Conservation (phyloP, 2,797 vertebrate genomes). For the Eulemur rubriventer region DNA sequence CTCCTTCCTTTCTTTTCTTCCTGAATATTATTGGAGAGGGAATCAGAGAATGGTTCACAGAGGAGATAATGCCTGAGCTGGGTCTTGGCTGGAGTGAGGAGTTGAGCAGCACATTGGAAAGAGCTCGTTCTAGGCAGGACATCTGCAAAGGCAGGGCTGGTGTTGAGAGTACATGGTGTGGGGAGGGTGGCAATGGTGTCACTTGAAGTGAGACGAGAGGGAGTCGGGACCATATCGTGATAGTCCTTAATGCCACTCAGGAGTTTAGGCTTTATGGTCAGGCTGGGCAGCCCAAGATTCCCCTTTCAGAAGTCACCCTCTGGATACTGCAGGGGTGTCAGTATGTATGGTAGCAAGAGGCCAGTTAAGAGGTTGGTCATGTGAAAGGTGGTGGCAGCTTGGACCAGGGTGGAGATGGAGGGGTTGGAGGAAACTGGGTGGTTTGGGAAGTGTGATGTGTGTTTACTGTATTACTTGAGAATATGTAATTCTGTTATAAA, state of each 20-base stretch:
- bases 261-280: neutral
- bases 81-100: neutral
- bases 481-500: neutral
- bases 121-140: neutral
- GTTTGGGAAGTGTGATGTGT: neutral
- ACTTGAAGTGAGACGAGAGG: neutral
- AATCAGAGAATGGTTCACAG: neutral
- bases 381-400: neutral
- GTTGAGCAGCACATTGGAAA: neutral
- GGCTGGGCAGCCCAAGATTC: neutral
- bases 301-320: neutral
- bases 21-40: neutral
- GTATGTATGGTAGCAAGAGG: neutral
- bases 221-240: neutral
- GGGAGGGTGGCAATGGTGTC: neutral
- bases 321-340: neutral
- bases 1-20: neutral
- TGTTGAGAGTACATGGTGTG: neutral
- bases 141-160: neutral
- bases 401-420: neutral
- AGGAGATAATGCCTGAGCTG: neutral
- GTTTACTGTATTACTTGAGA: slow-evolving; percentile 4
- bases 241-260: neutral
- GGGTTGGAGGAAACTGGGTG: neutral
- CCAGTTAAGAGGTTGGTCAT: neutral